These are phyloP conservation scores for Ophioderma brevispina DNA, from an alignment of 35 echinoderm and acorn worm species.

Conservation along the genomic window DNA sequence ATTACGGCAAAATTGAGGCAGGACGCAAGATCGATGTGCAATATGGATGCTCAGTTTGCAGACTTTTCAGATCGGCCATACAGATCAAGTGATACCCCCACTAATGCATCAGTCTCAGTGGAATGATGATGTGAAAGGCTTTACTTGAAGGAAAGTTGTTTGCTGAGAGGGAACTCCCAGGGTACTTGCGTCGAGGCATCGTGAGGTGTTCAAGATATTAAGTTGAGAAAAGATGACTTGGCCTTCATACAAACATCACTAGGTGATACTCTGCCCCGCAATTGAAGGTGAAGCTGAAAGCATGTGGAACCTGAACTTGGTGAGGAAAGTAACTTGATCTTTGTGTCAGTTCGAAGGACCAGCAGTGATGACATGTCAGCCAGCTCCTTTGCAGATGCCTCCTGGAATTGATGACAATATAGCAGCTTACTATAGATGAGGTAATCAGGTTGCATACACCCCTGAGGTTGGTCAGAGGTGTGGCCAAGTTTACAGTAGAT, in stretches of 20 bases:
- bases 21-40: background rate
- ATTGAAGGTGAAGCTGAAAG: too few relatives aligned
- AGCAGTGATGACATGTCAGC: background rate
- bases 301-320: too few relatives aligned
- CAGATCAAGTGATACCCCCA: background rate
- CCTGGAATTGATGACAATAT: background rate
- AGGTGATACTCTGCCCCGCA: background rate
- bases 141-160: too few relatives aligned
- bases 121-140: too few relatives aligned
- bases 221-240: background rate
- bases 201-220: background rate
- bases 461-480: conserved; percentile 54
- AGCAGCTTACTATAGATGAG: background rate
- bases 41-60: background rate
- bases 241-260: background rate
- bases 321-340: background rate
- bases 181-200: background rate
- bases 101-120: too few relatives aligned
- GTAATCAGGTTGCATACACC: background rate
- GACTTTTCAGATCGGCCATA: background rate
- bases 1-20: conserved; percentile 79
- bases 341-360: background rate
- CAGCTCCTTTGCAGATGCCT: background rate
- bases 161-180: too few relatives aligned
- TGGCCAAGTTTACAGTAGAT: conserved; percentile 76